Percentiles rank a stretch among this genome's conserved stretches.
These are phyloP conservation scores for Zaprionus lachaisei DNA, from an alignment of 1,140 invertebrate genomes.

Conservation along the genomic window DNA sequence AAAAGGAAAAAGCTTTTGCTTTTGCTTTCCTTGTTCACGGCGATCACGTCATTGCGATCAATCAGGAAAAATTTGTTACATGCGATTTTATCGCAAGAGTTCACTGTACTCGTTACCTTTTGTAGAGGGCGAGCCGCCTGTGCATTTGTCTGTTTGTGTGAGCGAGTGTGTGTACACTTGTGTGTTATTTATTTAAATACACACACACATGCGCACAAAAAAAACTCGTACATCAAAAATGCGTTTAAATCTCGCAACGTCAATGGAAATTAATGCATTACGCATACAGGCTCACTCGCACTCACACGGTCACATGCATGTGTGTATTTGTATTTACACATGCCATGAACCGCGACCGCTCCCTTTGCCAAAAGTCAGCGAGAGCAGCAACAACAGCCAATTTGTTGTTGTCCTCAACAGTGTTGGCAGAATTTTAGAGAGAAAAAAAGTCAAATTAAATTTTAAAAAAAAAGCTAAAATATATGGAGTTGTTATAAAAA, in stretches of 20 bases:
- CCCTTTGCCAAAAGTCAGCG: conserved; percentile 62
- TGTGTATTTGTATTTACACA: background rate
- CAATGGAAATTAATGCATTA: conserved; percentile 77
- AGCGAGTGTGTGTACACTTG: conserved; percentile 1
- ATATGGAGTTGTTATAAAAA: no score
- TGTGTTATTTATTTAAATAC: conserved; percentile 38
- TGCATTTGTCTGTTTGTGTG: background rate
- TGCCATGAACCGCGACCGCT: conserved; percentile 58
- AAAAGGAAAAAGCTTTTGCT: conserved; percentile 47
- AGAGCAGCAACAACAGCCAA: conserved; percentile 61
- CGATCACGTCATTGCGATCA: conserved; percentile 41
- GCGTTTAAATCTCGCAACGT: conserved; percentile 75
- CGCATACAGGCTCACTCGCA: conserved; percentile 11
- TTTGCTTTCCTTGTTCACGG: conserved; percentile 43
- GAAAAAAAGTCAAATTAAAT: no score
- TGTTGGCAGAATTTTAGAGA: no score
- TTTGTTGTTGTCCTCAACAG: conserved; percentile 62
- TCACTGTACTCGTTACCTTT: conserved; percentile 80
- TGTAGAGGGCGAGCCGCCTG: conserved; percentile 6
- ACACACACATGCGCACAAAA: conserved; percentile 51
- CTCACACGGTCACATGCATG: background rate
- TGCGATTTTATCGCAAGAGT: conserved; percentile 58
- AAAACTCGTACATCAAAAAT: conserved; percentile 76
- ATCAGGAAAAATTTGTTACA: conserved; percentile 35
- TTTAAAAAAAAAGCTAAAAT: no score